Evolutionary conservation across 2,113 vertebrate genomes (phyloP).

Genomic region (Tragelaphus buxtoni): DNA sequence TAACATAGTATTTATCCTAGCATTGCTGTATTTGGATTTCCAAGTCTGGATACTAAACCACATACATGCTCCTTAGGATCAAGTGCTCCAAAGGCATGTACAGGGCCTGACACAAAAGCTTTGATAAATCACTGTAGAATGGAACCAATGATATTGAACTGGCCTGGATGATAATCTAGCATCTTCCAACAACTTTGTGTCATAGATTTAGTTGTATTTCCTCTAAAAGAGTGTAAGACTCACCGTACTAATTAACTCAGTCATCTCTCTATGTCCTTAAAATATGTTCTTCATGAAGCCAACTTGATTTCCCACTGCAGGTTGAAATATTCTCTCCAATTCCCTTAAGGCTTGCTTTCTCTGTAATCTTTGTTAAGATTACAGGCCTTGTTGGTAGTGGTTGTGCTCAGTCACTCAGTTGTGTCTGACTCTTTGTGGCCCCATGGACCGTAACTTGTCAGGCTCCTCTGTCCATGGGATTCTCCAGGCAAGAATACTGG

Average conservation of each 20-base stretch:
- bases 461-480: neutral
- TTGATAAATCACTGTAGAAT: neutral
- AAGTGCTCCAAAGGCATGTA: neutral
- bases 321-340: constrained; percentile 19
- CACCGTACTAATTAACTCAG: neutral
- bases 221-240: neutral
- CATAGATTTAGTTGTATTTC: neutral
- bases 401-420: neutral
- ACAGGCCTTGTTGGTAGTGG: neutral
- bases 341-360: neutral
- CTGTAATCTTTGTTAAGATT: neutral
- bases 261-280: neutral
- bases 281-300: neutral
- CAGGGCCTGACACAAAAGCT: neutral
- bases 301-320: neutral
- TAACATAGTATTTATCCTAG: neutral
- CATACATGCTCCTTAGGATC: neutral
- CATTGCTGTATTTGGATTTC: neutral
- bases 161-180: neutral
- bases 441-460: neutral
- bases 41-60: neutral
- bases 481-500: neutral
- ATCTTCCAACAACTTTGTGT: neutral
- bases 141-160: constrained; percentile 4
- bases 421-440: neutral